These are phyloP conservation scores for Agonopterix subpropinquella DNA, from an alignment of 2,888 invertebrate genomes.

Conservation along the genomic window DNA sequence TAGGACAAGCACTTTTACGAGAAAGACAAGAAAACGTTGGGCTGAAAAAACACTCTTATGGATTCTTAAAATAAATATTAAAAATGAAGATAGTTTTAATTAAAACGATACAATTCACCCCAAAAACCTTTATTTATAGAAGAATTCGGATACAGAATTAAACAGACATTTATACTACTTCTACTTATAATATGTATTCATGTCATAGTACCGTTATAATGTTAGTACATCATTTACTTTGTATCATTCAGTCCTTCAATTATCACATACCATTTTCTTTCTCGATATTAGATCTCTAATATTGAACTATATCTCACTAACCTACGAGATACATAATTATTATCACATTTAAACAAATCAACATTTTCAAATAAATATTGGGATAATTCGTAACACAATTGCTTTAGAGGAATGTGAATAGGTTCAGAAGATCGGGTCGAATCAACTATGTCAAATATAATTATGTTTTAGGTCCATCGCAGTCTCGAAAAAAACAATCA, in stretches of 20 bases:
- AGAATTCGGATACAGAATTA: neutral
- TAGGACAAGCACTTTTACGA: slow-evolving; percentile 78
- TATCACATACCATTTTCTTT: neutral
- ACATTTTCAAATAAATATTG: too few relatives aligned
- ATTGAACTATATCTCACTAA: too few relatives aligned
- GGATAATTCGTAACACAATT: too few relatives aligned
- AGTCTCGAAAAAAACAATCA: too few relatives aligned
- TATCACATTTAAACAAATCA: too few relatives aligned
- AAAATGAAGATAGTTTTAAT: slow-evolving; percentile 1
- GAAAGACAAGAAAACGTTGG: slow-evolving; percentile 59
- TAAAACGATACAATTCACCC: slow-evolving; percentile 13
- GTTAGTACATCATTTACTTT: slow-evolving; percentile 25
- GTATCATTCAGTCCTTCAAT: neutral
- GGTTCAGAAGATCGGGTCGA: too few relatives aligned
- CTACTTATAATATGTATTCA: neutral
- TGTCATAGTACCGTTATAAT: slow-evolving; percentile 12
- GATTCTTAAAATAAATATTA: slow-evolving; percentile 70
- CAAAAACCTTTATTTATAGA: slow-evolving; percentile 30
- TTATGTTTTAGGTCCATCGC: too few relatives aligned
- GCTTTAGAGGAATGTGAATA: too few relatives aligned
- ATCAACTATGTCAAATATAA: too few relatives aligned
- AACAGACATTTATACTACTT: neutral
- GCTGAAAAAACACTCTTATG: slow-evolving; percentile 67
- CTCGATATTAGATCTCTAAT: neutral
- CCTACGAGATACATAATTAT: too few relatives aligned